Evolutionary conservation across 2,888 invertebrate species (phyloP).

Genomic region (Nephrotoma appendiculata): DNA sequence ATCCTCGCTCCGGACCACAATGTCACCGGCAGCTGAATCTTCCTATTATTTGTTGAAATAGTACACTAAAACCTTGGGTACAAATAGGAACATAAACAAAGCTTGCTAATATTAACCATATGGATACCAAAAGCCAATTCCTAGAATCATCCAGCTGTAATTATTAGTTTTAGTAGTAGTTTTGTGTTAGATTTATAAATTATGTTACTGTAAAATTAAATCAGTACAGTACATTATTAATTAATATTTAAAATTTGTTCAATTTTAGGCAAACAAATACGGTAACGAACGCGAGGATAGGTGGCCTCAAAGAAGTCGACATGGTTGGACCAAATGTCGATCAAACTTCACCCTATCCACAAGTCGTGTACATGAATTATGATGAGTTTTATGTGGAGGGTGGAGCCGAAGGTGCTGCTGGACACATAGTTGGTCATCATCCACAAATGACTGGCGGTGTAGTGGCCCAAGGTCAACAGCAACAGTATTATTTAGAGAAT

Average conservation of each 20-base stretch:
- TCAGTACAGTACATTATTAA: not conserved
- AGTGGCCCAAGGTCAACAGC: not conserved
- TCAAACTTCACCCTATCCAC: conserved; percentile 33
- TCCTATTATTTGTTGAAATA: too few species aligned
- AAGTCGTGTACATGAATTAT: not conserved
- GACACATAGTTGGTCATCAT: not conserved
- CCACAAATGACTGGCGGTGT: not conserved
- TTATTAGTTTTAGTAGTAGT: too few species aligned
- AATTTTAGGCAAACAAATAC: conserved; percentile 1
- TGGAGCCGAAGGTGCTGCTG: not conserved
- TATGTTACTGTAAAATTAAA: not conserved
- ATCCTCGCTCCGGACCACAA: too few species aligned
- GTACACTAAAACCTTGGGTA: too few species aligned
- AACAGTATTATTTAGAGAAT: conserved; percentile 4
- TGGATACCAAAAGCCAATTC: too few species aligned
- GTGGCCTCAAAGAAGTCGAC: conserved; percentile 34
- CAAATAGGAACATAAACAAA: too few species aligned
- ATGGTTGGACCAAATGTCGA: conserved; percentile 50
- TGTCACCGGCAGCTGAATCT: too few species aligned
- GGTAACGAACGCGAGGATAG: not conserved
- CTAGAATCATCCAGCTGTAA: too few species aligned
- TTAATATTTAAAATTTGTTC: not conserved
- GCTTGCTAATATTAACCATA: too few species aligned
- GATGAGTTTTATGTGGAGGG: conserved; percentile 2
- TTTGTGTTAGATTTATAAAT: not conserved